These are phyloP conservation scores for Epizoanthus rinbou DNA, from an alignment of 92 coral and sea anemone genomes.

Conservation along the genomic window DNA sequence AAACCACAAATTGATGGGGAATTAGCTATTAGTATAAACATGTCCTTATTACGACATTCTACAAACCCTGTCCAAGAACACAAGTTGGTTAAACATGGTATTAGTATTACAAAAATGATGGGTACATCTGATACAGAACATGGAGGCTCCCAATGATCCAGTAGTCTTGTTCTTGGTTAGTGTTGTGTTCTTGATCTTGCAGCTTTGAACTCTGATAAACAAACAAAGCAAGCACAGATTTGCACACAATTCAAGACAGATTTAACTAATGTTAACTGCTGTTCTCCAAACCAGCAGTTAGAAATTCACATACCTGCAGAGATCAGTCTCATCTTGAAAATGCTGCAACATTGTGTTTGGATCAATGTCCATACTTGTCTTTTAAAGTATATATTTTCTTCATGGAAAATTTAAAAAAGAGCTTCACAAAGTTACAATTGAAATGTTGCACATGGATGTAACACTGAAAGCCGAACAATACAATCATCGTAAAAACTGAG, in stretches of 20 bases:
- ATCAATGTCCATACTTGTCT: background rate
- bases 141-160: conserved; percentile 22
- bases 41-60: background rate
- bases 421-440: too few species aligned
- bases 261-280: background rate
- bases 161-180: conserved; percentile 3
- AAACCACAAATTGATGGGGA: background rate
- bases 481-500: too few species aligned
- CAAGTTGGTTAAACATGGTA: background rate
- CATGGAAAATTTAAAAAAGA: too few species aligned
- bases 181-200: background rate
- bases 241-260: conserved; percentile 23
- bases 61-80: background rate
- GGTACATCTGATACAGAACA: conserved; percentile 12
- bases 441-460: too few species aligned
- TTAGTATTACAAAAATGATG: conserved; percentile 12
- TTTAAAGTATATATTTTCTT: too few species aligned
- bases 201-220: conserved; percentile 15
- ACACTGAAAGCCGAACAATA: too few species aligned
- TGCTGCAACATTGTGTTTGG: conserved; percentile 7
- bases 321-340: conserved; percentile 15
- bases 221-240: conserved; percentile 29
- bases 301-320: conserved; percentile 10
- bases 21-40: background rate
- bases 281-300: background rate